These are phyloP conservation scores for Arothron firmamentum DNA, from an alignment of 2,113 vertebrate genomes.

Conservation along the genomic window DNA sequence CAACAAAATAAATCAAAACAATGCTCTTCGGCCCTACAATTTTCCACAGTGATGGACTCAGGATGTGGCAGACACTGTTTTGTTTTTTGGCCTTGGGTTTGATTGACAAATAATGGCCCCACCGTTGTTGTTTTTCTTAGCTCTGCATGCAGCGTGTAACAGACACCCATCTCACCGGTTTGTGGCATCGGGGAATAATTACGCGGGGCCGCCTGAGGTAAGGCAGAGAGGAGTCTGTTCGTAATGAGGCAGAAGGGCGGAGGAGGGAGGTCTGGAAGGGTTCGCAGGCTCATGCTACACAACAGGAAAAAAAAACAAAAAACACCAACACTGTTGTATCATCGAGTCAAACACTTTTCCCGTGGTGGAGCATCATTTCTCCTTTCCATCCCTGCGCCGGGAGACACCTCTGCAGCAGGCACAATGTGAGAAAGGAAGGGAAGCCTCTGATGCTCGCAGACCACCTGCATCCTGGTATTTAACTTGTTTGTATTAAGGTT, in stretches of 20 bases:
- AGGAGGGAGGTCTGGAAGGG: slow-evolving; percentile 51
- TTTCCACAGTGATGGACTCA: slow-evolving; percentile 67
- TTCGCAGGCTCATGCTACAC: slow-evolving; percentile 48
- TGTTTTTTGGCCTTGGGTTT: slow-evolving; percentile 67
- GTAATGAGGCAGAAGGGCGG: slow-evolving; percentile 55
- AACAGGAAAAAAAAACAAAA: background rate
- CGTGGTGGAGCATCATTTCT: slow-evolving; percentile 29
- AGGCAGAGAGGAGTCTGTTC: slow-evolving; percentile 66
- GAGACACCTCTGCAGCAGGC: slow-evolving; percentile 28
- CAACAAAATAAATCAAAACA: slow-evolving; percentile 65
- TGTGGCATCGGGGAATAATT: slow-evolving; percentile 77
- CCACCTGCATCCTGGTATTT: slow-evolving; percentile 51
- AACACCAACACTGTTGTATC: no score
- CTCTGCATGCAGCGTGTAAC: slow-evolving; percentile 65
- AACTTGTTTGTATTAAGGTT: slow-evolving; percentile 46
- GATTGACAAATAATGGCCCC: slow-evolving; percentile 79
- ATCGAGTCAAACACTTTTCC: slow-evolving; percentile 30
- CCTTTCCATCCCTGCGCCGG: slow-evolving; percentile 22
- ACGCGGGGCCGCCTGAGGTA: slow-evolving; percentile 72
- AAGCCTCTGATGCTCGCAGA: slow-evolving; percentile 24
- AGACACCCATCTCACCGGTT: slow-evolving; percentile 72
- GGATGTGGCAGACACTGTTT: slow-evolving; percentile 65
- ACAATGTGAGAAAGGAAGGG: slow-evolving; percentile 23
- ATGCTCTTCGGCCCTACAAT: slow-evolving; percentile 69
- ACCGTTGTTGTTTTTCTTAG: slow-evolving; percentile 69